Evolutionary conservation across 2,797 vertebrate species (phyloP).

Genomic region (Mormyrops attenuatus): DNA sequence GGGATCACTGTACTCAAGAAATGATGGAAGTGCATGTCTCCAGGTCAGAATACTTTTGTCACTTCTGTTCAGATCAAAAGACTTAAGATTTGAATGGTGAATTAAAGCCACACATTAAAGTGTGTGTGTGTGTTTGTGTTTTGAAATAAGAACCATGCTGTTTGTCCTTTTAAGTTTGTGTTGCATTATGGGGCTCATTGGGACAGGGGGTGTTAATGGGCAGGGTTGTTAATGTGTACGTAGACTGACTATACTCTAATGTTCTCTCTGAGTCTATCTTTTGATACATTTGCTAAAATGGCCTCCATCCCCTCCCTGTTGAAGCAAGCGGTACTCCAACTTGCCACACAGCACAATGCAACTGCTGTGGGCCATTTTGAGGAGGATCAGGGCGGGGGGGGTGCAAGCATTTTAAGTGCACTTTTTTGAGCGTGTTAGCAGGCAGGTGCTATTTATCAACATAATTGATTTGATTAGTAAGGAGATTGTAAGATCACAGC

Average conservation of each 20-base stretch:
- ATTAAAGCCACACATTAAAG: not conserved
- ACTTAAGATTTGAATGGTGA: not conserved
- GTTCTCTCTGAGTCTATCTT: not conserved
- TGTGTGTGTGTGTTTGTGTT: not conserved
- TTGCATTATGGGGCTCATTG: not conserved
- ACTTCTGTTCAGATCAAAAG: not conserved
- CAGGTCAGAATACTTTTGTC: not conserved
- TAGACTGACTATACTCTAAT: no score
- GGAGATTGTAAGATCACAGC: conserved; percentile 69
- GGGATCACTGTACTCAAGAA: no score
- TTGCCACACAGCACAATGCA: not conserved
- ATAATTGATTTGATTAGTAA: conserved; percentile 73
- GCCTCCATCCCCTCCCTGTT: not conserved
- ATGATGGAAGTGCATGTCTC: not conserved
- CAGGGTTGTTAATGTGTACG: not conserved
- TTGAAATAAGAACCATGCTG: not conserved
- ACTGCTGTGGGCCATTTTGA: conserved; percentile 9
- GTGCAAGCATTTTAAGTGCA: not conserved
- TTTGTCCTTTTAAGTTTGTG: not conserved
- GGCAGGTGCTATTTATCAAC: conserved; percentile 58
- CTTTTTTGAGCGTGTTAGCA: not conserved
- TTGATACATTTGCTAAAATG: not conserved
- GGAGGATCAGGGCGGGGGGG: not conserved
- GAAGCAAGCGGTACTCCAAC: not conserved
- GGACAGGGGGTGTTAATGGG: not conserved